These are phyloP conservation scores for Sinohyriopsis cumingii DNA, from an alignment of 2,888 invertebrate genomes.

Conservation along the genomic window DNA sequence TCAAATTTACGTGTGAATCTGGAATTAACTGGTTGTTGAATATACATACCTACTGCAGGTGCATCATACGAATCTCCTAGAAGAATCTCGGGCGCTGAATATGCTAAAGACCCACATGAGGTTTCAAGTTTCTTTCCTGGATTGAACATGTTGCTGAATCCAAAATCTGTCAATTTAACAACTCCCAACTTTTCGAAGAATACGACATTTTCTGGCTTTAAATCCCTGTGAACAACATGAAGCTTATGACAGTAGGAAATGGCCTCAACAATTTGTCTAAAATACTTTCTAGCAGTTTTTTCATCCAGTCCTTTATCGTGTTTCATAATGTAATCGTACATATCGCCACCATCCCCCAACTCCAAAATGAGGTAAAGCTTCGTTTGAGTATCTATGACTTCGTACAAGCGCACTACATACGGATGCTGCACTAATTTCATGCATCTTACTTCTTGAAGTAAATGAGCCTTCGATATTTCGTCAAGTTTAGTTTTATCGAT, in stretches of 20 bases:
- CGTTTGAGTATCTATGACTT: constrained; percentile 99
- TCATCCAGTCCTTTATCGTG: constrained; percentile 86
- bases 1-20: too few relatives aligned
- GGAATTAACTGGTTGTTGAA: too few relatives aligned
- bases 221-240: constrained; percentile 90
- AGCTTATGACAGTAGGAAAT: constrained; percentile 97
- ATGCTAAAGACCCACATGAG: constrained; percentile 97
- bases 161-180: constrained; percentile 99
- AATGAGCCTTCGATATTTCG: constrained; percentile 94
- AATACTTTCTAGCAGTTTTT: constrained; percentile 83
- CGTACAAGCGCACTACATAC: constrained; percentile 97
- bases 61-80: constrained; percentile 99
- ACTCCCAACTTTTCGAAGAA: constrained; percentile 97
- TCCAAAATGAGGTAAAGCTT: constrained; percentile 92
- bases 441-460: constrained; percentile 86
- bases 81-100: constrained; percentile 98
- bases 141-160: constrained; percentile 86
- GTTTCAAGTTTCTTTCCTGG: constrained; percentile 98
- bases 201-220: constrained; percentile 99
- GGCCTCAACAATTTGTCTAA: constrained; percentile 95
- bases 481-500: constrained; percentile 99
- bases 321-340: constrained; percentile 98
- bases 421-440: constrained; percentile 99
- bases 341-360: constrained; percentile 97
- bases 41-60: constrained; percentile 89